Evolutionary conservation across 2,797 vertebrate species (phyloP), one percentile per base, ranked within the genome.

Genomic region (Oophaga sylvatica): DNA sequence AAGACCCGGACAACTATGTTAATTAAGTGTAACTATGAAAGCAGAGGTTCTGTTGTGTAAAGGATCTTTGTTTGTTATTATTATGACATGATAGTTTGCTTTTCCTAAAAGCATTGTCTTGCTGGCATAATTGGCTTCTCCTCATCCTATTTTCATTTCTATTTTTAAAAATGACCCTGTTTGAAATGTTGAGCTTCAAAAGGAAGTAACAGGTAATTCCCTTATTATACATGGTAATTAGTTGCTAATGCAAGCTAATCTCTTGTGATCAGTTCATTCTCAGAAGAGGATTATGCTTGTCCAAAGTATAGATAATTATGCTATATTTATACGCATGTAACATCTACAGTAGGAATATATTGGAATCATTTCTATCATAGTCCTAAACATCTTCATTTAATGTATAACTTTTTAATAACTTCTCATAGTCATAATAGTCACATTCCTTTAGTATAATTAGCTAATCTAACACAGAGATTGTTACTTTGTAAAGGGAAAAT

Each of bases 181-280:
- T 80, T 62, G 59, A 60, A 35, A 80, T 41, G 11, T 80, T 35
- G 31, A 31, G 29, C 59, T 80, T 80, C 31, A 62, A 80, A 80
- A 19, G 31, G 19, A 80, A 81, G 60, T 26, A 45, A 65, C 60
- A 63, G 59, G 79, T 62, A 31, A 81, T 81, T 81, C 31, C 79
- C 31, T 81, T 63, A 45, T 63, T 81, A 81, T 41, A 63, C 31
- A 62, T 65, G 29, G 59, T 62, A 80, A 77, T 81, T 81, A 41
- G 31, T 81, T 80, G 41, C 79, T 63, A 45, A 45, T 63, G 60
- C 79, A 45, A 81, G 29, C 59, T 81, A 81, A 81, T 81, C 79
- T 62, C 79, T 65, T 81, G 31, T 81, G 59, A 63, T 81, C 59
- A 81, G 60, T 65, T 45, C 4, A 81, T 48, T 81, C 79, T 81